Evolutionary conservation across 2,797 vertebrate genomes (phyloP).

Genomic region (Sitta carolinensis): DNA sequence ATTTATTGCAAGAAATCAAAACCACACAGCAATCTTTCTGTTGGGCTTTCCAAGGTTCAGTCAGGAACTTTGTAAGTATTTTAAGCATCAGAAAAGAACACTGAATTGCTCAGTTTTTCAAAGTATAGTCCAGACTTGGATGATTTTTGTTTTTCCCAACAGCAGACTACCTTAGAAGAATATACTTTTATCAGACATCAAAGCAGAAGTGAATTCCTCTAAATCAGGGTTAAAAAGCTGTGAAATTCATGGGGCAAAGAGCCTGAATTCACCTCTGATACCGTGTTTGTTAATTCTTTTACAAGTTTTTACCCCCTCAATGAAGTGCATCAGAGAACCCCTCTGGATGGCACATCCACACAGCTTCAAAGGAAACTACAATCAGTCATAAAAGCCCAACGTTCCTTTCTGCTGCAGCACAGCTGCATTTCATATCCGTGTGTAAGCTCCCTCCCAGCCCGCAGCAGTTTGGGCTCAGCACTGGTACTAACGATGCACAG

Average conservation of each 20-base stretch:
- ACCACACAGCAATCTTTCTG: background rate
- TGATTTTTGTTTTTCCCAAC: background rate
- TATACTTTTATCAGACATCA: background rate
- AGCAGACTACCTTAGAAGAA: background rate
- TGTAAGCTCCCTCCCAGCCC: background rate
- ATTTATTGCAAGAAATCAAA: background rate
- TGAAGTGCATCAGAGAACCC: background rate
- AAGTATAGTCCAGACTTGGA: background rate
- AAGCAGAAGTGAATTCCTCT: background rate
- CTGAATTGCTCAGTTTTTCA: background rate
- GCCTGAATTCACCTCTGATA: background rate
- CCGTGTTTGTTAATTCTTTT: background rate
- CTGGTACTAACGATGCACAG: rapidly evolving
- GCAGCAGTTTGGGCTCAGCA: background rate
- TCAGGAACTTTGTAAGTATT: background rate
- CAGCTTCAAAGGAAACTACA: background rate
- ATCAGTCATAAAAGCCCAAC: background rate
- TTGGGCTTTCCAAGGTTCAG: background rate
- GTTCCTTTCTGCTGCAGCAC: background rate
- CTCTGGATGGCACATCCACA: background rate
- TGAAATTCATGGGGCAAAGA: background rate
- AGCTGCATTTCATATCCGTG: background rate
- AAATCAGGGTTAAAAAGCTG: background rate
- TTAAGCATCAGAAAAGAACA: background rate
- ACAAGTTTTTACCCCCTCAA: background rate